Evolutionary conservation across 2,113 vertebrate species (phyloP).

Genomic region (Zapornia atra): DNA sequence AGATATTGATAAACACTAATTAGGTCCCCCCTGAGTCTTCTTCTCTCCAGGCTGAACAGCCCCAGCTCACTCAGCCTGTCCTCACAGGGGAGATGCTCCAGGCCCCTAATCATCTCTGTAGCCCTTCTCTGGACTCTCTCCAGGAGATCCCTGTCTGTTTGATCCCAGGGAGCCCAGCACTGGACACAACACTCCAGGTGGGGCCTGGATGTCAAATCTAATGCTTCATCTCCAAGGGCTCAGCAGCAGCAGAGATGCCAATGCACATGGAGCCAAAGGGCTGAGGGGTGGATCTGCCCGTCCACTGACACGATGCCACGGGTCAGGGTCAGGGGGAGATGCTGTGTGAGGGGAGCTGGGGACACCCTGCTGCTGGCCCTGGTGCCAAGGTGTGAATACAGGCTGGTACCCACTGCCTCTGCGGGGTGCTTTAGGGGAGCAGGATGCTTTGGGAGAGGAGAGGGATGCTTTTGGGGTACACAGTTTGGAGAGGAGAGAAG

Average conservation of each 20-base stretch:
- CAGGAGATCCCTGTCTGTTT: too few species aligned
- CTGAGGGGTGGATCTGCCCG: neutral
- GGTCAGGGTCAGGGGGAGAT: neutral
- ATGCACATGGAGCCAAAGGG: rapidly evolving
- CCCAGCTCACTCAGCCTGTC: too few species aligned
- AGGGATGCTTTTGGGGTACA: neutral
- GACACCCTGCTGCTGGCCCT: neutral
- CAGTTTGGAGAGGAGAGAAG: neutral
- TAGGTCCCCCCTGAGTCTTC: too few species aligned
- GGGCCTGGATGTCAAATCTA: too few species aligned
- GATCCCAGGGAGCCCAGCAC: too few species aligned
- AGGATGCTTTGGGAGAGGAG: neutral
- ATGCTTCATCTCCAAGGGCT: neutral
- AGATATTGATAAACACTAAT: too few species aligned
- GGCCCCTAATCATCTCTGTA: too few species aligned
- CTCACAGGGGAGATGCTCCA: too few species aligned
- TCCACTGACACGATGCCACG: rapidly evolving
- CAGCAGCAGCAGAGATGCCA: neutral
- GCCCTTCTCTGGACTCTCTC: too few species aligned
- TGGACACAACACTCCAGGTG: too few species aligned
- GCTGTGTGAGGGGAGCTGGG: neutral
- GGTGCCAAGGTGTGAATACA: neutral
- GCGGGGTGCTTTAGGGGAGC: neutral
- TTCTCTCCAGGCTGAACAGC: too few species aligned
- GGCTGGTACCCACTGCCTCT: neutral